Evolutionary conservation across 1,140 invertebrate species (phyloP).

Genomic region (Aporrectodea caliginosa): DNA sequence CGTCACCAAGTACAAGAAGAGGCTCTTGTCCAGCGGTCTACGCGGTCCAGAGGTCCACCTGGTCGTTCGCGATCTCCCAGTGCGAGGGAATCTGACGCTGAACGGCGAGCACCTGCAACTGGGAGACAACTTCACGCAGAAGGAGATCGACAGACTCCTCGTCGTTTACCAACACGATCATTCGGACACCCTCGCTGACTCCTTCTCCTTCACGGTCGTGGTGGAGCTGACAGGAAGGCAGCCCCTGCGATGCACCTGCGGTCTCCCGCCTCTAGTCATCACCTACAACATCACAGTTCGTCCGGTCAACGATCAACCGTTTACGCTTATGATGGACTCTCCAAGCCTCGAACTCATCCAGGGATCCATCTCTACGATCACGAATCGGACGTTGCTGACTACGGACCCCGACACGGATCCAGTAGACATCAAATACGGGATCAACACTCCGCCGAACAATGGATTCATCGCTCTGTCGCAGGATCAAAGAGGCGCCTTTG

Average conservation of each 20-base stretch:
- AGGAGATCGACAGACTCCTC: not conserved
- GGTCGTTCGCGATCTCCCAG: conserved; percentile 37
- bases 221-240: not conserved
- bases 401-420: conserved; percentile 48
- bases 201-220: not conserved
- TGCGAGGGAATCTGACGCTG: conserved; percentile 41
- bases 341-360: conserved; percentile 52
- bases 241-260: not conserved
- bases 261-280: not conserved
- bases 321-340: not conserved
- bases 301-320: not conserved
- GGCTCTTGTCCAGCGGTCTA: conserved; percentile 37
- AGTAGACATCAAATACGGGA: conserved; percentile 44
- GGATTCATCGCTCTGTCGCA: conserved; percentile 38
- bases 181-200: not conserved
- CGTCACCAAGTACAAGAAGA: conserved; percentile 44
- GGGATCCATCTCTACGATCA: conserved; percentile 42
- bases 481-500: conserved; percentile 3
- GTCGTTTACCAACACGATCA: not conserved
- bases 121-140: conserved; percentile 14
- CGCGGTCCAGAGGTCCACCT: conserved; percentile 37
- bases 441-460: conserved; percentile 43
- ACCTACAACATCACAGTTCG: not conserved
- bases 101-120: conserved; percentile 28
- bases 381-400: conserved; percentile 40